phyloP scores from a whole-genome alignment of 2,797 vertebrate genomes.

The Cirrhinus molitorella region DNA sequence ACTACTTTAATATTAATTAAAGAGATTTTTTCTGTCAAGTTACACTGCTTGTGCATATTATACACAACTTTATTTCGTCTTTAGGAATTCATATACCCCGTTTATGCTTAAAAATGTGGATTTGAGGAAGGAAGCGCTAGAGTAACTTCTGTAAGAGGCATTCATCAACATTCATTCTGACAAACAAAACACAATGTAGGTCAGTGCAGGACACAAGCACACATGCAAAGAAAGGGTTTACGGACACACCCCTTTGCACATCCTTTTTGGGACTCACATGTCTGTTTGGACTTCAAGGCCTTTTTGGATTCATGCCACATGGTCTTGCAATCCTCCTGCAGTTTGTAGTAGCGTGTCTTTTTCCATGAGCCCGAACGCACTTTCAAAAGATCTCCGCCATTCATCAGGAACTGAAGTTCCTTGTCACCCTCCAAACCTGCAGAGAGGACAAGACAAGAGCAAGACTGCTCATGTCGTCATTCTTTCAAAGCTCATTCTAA shows the following conservation, averaged over 20 bases:
- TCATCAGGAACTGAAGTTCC: conserved; percentile 88
- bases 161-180: not conserved
- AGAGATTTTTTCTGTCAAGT: too few species aligned
- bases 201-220: not conserved
- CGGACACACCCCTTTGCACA: conserved; percentile 13
- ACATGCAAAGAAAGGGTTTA: not conserved
- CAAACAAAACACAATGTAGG: not conserved
- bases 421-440: conserved; percentile 88
- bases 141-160: not conserved
- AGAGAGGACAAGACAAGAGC: not conserved
- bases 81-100: not conserved
- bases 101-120: not conserved
- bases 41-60: not conserved
- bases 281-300: conserved; percentile 81
- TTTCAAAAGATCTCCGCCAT: conserved; percentile 90
- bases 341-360: conserved; percentile 86
- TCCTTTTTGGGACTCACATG: conserved; percentile 85
- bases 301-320: conserved; percentile 94
- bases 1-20: not conserved
- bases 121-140: not conserved
- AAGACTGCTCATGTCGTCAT: not conserved
- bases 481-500: conserved; percentile 6
- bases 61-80: not conserved
- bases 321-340: conserved; percentile 95
- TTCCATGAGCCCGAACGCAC: conserved; percentile 92